A percentile compares a stretch with the other conserved stretches of the same genome.
Conservation (phyloP, 1,140 invertebrate genomes). For the Coelopa frigida region DNA sequence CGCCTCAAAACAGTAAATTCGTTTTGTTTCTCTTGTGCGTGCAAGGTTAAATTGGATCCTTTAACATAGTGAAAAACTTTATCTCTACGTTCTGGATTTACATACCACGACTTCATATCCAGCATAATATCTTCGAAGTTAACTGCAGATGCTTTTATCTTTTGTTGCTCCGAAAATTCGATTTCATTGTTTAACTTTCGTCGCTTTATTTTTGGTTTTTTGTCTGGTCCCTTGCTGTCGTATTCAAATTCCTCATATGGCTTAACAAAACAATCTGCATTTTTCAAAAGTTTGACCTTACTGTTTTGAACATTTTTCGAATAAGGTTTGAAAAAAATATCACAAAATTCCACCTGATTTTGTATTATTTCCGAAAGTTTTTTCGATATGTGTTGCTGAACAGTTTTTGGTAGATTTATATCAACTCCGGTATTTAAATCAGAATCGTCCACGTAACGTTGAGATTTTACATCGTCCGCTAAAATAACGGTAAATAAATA, state of each 20-base stretch:
- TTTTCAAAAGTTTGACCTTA: slow-evolving; percentile 5
- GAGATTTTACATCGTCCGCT: not conserved
- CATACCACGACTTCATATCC: not conserved
- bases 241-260: slow-evolving; percentile 15
- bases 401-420: slow-evolving; percentile 10
- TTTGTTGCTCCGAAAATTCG: not conserved
- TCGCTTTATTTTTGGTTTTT: slow-evolving; percentile 8
- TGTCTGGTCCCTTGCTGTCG: slow-evolving; percentile 5
- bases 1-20: slow-evolving; percentile 5
- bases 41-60: not conserved
- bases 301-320: not conserved
- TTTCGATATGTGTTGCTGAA: slow-evolving; percentile 6
- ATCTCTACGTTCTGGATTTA: slow-evolving; percentile 1
- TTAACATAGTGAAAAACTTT: slow-evolving; percentile 9
- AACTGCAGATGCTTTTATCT: not conserved
- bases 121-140: not conserved
- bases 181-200: slow-evolving; percentile 1
- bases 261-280: slow-evolving; percentile 8
- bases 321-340: not conserved
- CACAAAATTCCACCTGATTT: slow-evolving; percentile 3
- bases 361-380: slow-evolving; percentile 5
- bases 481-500: not conserved
- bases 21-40: slow-evolving; percentile 2
- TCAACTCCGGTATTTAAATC: slow-evolving; percentile 1
- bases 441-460: slow-evolving; percentile 6